Evolutionary conservation across 2,113 vertebrate genomes (phyloP).

Genomic region (Thinocorus orbignyianus): DNA sequence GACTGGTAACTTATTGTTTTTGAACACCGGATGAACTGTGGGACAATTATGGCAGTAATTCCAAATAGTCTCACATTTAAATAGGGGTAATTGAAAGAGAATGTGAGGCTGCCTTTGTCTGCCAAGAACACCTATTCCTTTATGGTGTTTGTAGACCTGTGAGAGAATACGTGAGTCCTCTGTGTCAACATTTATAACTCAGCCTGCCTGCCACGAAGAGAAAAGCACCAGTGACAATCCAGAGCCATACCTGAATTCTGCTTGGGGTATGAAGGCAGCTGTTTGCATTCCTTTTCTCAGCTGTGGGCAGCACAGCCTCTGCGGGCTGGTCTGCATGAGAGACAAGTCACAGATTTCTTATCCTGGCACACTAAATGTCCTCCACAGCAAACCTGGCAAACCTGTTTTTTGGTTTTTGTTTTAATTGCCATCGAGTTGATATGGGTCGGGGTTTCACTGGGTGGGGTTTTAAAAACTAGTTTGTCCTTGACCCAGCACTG

Average conservation of each 20-base stretch:
- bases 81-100: neutral
- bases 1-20: neutral
- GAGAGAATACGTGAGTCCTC: neutral
- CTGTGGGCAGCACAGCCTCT: neutral
- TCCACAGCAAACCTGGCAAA: neutral
- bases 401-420: neutral
- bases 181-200: neutral
- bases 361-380: neutral
- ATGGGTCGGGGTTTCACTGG: neutral
- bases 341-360: neutral
- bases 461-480: neutral
- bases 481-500: neutral
- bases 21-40: neutral
- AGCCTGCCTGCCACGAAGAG: neutral
- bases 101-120: neutral
- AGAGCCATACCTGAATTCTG: neutral
- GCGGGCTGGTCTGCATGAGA: neutral
- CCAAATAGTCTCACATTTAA: neutral
- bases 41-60: neutral
- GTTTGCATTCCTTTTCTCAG: neutral
- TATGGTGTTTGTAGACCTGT: neutral
- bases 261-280: neutral
- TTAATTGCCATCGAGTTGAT: neutral
- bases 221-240: neutral
- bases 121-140: neutral